These are phyloP conservation scores for Corythornis cristatus DNA, from an alignment of 2,113 vertebrate species.

Conservation along the genomic window DNA sequence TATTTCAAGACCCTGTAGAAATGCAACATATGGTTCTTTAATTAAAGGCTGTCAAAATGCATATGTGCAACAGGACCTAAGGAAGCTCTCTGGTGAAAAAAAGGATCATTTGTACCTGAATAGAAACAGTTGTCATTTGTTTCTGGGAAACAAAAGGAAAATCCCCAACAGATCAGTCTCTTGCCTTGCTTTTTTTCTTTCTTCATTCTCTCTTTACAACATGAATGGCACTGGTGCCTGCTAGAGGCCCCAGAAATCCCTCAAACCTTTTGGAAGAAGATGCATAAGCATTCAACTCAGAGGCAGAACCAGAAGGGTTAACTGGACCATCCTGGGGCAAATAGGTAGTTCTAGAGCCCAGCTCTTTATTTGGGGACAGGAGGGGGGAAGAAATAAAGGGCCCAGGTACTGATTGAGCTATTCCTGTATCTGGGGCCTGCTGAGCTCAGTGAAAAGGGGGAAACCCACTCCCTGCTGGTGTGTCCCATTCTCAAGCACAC, in stretches of 20 bases:
- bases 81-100: neutral
- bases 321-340: neutral
- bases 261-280: neutral
- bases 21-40: constrained; percentile 5
- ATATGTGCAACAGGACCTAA: neutral
- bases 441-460: neutral
- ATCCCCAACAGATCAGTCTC: neutral
- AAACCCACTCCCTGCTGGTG: neutral
- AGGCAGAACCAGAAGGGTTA: neutral
- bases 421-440: neutral
- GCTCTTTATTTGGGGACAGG: neutral
- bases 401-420: neutral
- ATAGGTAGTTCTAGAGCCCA: neutral
- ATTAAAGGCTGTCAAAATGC: constrained; percentile 23
- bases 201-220: neutral
- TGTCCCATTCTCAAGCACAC: too few relatives aligned
- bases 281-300: neutral
- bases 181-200: neutral
- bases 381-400: neutral
- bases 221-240: neutral
- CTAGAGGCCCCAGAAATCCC: neutral
- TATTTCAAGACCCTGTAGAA: neutral
- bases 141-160: neutral
- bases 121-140: neutral
- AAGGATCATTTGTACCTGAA: neutral